Evolutionary conservation across 1,140 invertebrate species (phyloP).

Genomic region (Procambarus clarkii): DNA sequence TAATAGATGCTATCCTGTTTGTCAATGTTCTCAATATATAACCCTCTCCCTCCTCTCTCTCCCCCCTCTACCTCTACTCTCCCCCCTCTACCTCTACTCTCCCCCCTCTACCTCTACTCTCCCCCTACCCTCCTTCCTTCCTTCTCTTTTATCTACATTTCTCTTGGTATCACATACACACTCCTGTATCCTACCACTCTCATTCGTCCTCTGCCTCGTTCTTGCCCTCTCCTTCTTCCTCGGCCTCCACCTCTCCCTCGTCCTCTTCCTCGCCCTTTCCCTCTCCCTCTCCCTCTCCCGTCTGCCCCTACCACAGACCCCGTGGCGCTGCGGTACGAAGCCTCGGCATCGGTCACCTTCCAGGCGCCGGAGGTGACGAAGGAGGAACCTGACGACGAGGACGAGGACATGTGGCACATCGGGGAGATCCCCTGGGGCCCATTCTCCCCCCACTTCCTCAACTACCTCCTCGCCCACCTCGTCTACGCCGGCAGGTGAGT

Average conservation of each 20-base stretch:
- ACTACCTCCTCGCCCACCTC: slow-evolving; percentile 84
- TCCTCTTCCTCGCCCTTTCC: not conserved
- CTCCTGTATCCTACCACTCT: not conserved
- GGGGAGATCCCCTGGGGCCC: slow-evolving; percentile 71
- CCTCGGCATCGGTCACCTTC: slow-evolving; percentile 59
- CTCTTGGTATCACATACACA: too few species aligned
- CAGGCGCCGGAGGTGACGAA: slow-evolving; percentile 41
- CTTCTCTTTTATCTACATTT: not conserved
- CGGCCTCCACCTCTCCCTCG: too few species aligned
- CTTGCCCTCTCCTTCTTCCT: not conserved
- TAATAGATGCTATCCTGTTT: too few species aligned
- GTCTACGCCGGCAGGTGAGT: slow-evolving; percentile 75
- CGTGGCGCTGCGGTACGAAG: slow-evolving; percentile 52
- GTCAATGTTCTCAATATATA: too few species aligned
- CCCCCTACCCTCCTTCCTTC: not conserved
- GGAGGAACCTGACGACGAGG: slow-evolving; percentile 20
- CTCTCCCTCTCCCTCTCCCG: not conserved
- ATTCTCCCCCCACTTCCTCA: slow-evolving; percentile 86
- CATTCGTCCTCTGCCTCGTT: not conserved
- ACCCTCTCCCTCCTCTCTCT: too few species aligned
- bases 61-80: not conserved
- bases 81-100: not conserved
- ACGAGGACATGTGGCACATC: slow-evolving; percentile 75
- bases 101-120: not conserved
- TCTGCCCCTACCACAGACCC: slow-evolving; percentile 21